These are phyloP conservation scores for Ochropleura plecta DNA, from an alignment of 2,888 invertebrate genomes.

Conservation along the genomic window DNA sequence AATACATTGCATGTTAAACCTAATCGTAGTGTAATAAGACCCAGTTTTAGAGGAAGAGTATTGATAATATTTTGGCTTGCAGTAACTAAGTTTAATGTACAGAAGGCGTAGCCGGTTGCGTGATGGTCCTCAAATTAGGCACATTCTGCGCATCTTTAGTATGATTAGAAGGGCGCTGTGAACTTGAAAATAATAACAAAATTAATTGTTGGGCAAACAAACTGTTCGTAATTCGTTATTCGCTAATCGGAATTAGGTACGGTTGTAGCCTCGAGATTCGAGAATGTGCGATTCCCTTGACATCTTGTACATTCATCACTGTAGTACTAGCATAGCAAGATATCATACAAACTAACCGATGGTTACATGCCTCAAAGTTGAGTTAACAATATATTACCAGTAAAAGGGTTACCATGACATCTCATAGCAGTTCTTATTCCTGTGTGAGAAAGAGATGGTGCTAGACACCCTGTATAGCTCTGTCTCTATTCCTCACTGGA, in stretches of 20 bases:
- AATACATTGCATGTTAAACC: too few species aligned
- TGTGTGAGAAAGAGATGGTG: too few species aligned
- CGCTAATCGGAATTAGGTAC: neutral
- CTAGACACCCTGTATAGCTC: too few species aligned
- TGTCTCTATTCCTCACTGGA: too few species aligned
- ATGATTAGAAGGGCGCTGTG: neutral
- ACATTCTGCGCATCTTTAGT: neutral
- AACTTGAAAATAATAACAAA: conserved; percentile 20
- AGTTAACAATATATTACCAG: neutral
- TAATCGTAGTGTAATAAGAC: too few species aligned
- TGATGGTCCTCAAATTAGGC: neutral
- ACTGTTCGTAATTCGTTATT: neutral
- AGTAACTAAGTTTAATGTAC: neutral
- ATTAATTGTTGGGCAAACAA: neutral
- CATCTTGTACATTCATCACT: conserved; percentile 24
- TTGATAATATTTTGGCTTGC: too few species aligned
- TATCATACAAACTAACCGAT: neutral
- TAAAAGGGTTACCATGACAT: too few species aligned
- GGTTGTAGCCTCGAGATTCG: conserved; percentile 30
- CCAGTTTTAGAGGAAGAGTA: too few species aligned
- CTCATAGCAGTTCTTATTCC: too few species aligned
- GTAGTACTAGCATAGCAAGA: neutral
- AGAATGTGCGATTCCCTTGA: conserved; percentile 39
- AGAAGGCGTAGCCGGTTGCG: neutral
- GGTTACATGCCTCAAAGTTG: neutral